phyloP scores from a whole-genome alignment of 1,140 invertebrate species.

The Penaeus indicus region DNA sequence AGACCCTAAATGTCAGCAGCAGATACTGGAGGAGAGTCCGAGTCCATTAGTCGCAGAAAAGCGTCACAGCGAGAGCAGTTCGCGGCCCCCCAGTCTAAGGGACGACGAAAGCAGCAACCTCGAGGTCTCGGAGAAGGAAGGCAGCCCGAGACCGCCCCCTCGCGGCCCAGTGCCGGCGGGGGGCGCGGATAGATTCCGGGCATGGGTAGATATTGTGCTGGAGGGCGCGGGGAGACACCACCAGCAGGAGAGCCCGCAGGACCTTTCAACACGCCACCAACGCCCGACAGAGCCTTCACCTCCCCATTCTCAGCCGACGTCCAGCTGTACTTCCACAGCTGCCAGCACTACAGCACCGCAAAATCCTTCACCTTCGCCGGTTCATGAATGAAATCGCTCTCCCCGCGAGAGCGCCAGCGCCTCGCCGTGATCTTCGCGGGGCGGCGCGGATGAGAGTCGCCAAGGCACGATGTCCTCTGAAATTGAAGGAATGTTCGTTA shows the following conservation, averaged over 20 bases:
- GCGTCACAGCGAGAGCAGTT: too few relatives aligned
- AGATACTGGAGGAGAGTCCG: too few relatives aligned
- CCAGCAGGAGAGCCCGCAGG: slow-evolving; percentile 47
- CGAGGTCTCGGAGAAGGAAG: not conserved
- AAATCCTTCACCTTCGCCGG: slow-evolving; percentile 1
- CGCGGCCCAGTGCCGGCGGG: slow-evolving; percentile 57
- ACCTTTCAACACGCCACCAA: slow-evolving; percentile 44
- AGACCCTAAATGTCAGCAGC: not conserved
- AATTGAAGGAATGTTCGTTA: too few relatives aligned
- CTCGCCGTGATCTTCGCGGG: too few relatives aligned
- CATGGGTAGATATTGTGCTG: slow-evolving; percentile 56
- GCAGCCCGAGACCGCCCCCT: slow-evolving; percentile 25
- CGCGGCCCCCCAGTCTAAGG: not conserved
- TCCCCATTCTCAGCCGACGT: not conserved
- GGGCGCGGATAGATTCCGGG: slow-evolving; percentile 45
- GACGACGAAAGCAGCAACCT: not conserved
- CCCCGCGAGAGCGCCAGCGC: too few relatives aligned
- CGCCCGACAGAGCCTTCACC: not conserved
- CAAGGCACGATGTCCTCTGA: too few relatives aligned
- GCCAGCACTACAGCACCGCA: slow-evolving; percentile 1
- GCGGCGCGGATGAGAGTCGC: too few relatives aligned
- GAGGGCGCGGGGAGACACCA: slow-evolving; percentile 44
- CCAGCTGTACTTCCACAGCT: not conserved
- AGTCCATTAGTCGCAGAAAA: too few relatives aligned
- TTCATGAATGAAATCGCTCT: slow-evolving; percentile 14